Base-by-base conservation (phyloP, 2,888 invertebrate genomes). In the Pasiphila rectangulata region DNA sequence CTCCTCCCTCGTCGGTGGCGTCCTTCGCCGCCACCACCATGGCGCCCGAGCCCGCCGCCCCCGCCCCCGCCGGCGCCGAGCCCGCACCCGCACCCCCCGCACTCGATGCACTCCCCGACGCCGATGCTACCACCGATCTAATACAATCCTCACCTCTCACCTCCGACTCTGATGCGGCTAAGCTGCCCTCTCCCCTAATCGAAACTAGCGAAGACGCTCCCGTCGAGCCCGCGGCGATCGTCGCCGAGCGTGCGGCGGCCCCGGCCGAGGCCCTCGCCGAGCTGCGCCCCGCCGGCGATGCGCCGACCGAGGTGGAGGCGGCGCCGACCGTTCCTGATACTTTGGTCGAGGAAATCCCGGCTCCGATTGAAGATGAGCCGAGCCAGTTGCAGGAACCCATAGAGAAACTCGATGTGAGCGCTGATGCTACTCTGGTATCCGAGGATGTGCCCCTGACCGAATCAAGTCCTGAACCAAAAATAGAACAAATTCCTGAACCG, bases 1-100 rank as follows among this genome's bases (percentile, higher is more conserved):
- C 93, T 73, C 94, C 94, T 76, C 94, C 94, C 64, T 93, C 93
- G 71, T 93, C 93, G 83, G 92, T 93, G 86, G 92, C 91, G 79
- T 92, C 92, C 67, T 93, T 94, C 82, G 93, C 93, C 79, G 92
- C 91, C 73, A 90, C 91, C 73, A 92, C 92, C 57, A 92, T 92
- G 90, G 92, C 92, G 75, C 90, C 83, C 64, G 87, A 87, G 69
- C 74, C 61, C 77, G 69, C 82, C 67, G 81, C 77, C 67, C 73
- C 72, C 60, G 63, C 68, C 69, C 71, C 69, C 59, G 63, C 73
- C 61, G 63, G 77, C 63, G 69, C 82, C 69, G 81, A 77, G 67
- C 72, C 72, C 60, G 63, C 69, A 69, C 71, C 69, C 60, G 63
- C 73, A 60, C 63, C 75, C 70, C 72, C 66, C 45, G 63, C 66